A percentile compares a stretch with the other conserved stretches of the same genome.
Conservation (phyloP, 2,113 vertebrate genomes). For the Brienomyrus longianalis region DNA sequence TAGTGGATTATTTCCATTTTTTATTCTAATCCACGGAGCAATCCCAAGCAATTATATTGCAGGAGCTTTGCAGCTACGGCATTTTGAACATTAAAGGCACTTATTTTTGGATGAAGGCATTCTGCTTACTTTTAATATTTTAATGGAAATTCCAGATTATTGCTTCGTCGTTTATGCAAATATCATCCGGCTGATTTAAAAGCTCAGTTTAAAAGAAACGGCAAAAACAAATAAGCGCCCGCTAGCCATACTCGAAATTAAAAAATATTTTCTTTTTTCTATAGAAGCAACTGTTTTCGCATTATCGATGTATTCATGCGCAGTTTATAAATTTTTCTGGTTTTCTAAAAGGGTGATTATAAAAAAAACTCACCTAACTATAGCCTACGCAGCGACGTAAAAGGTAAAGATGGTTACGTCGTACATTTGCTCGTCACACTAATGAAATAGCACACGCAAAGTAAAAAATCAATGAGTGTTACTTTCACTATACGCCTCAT, state of each 20-base stretch:
- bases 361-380: background rate
- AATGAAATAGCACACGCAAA: conserved; percentile 59
- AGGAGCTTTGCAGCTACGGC: conserved; percentile 12
- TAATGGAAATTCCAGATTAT: conserved; percentile 74
- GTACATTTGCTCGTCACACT: conserved; percentile 47
- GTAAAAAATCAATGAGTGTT: conserved; percentile 53
- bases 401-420: conserved; percentile 10
- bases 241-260: background rate
- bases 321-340: background rate
- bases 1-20: conserved; percentile 22
- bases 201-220: background rate
- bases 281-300: background rate
- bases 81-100: conserved; percentile 58
- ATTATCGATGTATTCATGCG: background rate
- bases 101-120: conserved; percentile 79
- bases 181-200: conserved; percentile 13
- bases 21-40: conserved; percentile 25
- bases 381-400: background rate
- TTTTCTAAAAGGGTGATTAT: background rate
- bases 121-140: conserved; percentile 83
- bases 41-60: conserved; percentile 24
- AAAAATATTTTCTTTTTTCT: background rate
- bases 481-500: conserved; percentile 54
- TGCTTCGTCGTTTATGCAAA: conserved; percentile 26
- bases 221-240: background rate